These are phyloP conservation scores for Eupithecia subfuscata DNA, from an alignment of 2,888 invertebrate genomes.

Conservation along the genomic window DNA sequence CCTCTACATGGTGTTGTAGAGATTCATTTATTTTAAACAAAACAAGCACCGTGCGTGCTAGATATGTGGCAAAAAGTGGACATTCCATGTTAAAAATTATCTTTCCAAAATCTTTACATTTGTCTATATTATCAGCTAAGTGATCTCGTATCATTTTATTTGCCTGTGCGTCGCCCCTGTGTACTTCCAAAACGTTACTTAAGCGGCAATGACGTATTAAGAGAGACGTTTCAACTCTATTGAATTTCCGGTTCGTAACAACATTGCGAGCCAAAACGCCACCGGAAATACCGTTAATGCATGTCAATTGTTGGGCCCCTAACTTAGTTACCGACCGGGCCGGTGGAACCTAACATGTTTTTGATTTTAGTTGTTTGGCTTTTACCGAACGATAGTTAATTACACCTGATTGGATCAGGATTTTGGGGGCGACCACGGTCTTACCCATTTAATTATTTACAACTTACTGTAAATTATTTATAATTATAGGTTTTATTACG, in stretches of 20 bases:
- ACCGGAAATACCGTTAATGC: slow-evolving; percentile 80
- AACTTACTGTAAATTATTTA: background rate
- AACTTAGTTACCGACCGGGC: slow-evolving; percentile 60
- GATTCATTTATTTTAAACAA: too few relatives aligned
- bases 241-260: slow-evolving; percentile 80
- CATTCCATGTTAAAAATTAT: background rate
- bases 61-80: too few relatives aligned
- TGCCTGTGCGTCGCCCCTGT: background rate
- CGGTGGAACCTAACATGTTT: slow-evolving; percentile 37
- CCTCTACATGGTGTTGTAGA: too few relatives aligned
- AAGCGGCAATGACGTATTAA: slow-evolving; percentile 52
- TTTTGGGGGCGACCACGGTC: background rate
- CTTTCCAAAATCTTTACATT: too few relatives aligned
- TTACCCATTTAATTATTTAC: background rate
- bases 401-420: slow-evolving; percentile 5
- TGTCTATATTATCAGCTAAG: background rate
- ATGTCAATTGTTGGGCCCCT: slow-evolving; percentile 79
- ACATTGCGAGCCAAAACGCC: slow-evolving; percentile 67
- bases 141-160: background rate
- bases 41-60: too few relatives aligned
- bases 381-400: slow-evolving; percentile 17
- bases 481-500: background rate
- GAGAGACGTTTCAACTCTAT: slow-evolving; percentile 67
- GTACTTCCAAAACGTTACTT: slow-evolving; percentile 20
- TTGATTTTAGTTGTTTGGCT: slow-evolving; percentile 29